Conservation (phyloP, 2,888 invertebrate species). For the Lasioglossum oenotherae region DNA sequence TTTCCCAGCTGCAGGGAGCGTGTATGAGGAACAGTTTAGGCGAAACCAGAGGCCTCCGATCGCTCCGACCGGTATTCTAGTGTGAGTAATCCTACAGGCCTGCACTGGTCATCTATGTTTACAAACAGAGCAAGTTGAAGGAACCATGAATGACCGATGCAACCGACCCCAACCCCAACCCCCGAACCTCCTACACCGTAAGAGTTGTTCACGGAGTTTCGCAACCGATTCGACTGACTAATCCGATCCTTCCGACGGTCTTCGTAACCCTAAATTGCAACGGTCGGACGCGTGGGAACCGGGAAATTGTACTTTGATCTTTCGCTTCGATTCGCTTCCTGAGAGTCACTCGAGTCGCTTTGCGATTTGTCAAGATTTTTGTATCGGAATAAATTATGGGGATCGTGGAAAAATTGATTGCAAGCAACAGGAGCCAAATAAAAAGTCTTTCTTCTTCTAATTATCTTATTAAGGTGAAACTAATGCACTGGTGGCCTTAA, state of each 20-base stretch:
- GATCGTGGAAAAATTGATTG: background rate
- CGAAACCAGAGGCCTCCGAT: constrained; percentile 36
- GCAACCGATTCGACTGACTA: background rate
- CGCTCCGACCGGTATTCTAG: constrained; percentile 62
- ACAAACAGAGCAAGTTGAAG: constrained; percentile 79
- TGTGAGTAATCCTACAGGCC: constrained; percentile 77
- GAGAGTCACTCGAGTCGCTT: background rate
- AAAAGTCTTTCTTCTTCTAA: no score
- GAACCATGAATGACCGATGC: constrained; percentile 77
- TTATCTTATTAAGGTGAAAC: no score
- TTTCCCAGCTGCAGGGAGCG: background rate
- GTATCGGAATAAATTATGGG: background rate
- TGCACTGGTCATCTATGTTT: constrained; percentile 73
- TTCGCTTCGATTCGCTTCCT: background rate
- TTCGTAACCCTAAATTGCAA: background rate
- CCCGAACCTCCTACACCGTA: background rate
- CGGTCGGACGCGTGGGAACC: background rate
- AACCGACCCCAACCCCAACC: background rate
- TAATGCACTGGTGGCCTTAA: no score
- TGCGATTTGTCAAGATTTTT: background rate
- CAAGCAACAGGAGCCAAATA: no score
- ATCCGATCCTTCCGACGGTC: background rate
- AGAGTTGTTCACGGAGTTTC: background rate
- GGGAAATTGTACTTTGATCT: background rate
- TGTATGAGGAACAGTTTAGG: constrained; percentile 51